Conservation (phyloP, 2,888 invertebrate genomes). For the Oxytorus armatus region DNA sequence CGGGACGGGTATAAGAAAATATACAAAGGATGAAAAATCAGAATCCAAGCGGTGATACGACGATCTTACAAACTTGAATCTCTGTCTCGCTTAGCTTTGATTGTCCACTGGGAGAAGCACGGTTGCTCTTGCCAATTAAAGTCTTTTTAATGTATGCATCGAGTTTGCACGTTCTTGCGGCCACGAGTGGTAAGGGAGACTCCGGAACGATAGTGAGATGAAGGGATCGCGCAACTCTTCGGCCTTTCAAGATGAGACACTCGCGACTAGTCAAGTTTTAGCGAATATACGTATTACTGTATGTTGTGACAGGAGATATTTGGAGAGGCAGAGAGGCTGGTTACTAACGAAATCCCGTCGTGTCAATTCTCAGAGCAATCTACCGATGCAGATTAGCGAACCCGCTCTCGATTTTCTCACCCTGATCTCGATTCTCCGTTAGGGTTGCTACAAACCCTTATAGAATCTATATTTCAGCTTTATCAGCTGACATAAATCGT, state of each 20-base stretch:
- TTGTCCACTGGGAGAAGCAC: constrained; percentile 70
- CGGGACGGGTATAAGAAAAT: constrained; percentile 1
- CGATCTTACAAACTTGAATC: constrained; percentile 11
- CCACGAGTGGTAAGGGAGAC: constrained; percentile 69
- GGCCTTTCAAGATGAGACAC: constrained; percentile 61
- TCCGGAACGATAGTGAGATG: constrained; percentile 65
- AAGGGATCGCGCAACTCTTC: constrained; percentile 51
- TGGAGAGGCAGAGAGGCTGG: constrained; percentile 1
- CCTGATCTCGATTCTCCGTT: constrained; percentile 57
- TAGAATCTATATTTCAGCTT: constrained; percentile 35
- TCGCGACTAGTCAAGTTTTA: constrained; percentile 28
- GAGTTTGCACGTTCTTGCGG: constrained; percentile 80
- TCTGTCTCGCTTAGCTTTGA: constrained; percentile 56
- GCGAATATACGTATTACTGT: constrained; percentile 7
- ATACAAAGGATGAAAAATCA: constrained; percentile 21
- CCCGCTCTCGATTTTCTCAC: constrained; percentile 62
- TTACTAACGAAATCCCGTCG: constrained; percentile 74
- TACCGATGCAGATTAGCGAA: constrained; percentile 83
- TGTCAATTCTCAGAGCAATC: constrained; percentile 85
- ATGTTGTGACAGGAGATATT: constrained; percentile 32
- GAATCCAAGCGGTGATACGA: constrained; percentile 14
- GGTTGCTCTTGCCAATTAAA: constrained; percentile 79
- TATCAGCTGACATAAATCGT: constrained; percentile 57
- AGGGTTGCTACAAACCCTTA: constrained; percentile 42
- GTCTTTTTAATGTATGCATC: constrained; percentile 83